Conservation (phyloP, 1,140 invertebrate species). For the Piezodorus guildinii region DNA sequence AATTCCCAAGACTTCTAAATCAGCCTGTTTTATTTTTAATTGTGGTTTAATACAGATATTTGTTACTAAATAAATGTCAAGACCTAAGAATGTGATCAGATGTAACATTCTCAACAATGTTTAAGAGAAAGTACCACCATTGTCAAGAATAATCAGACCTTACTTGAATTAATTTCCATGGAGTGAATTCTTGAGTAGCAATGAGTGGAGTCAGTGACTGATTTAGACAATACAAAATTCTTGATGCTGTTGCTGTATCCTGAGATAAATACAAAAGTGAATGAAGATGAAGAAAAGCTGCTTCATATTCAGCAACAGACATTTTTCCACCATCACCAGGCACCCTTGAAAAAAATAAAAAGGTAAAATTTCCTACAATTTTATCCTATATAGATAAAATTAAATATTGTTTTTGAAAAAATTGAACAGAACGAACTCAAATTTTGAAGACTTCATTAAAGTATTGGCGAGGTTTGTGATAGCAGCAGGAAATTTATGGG, state of each 20-base stretch:
- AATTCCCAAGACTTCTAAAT: no score
- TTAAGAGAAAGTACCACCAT: not conserved
- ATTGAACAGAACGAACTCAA: conserved; percentile 18
- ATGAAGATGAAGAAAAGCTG: conserved; percentile 54
- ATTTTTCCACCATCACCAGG: conserved; percentile 31
- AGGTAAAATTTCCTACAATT: no score
- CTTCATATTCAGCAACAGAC: conserved; percentile 53
- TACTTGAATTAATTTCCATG: conserved; percentile 54
- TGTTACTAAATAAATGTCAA: no score
- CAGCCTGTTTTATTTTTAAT: no score
- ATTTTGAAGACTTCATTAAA: conserved; percentile 32
- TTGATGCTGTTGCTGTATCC: conserved; percentile 44
- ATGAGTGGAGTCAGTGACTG: conserved; percentile 58
- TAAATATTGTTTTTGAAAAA: no score
- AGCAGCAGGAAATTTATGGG: conserved; percentile 70
- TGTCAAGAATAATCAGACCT: not conserved
- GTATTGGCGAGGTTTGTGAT: conserved; percentile 61
- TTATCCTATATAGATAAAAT: no score
- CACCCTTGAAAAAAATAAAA: conserved; percentile 14
- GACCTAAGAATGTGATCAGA: no score
- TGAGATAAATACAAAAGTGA: conserved; percentile 46
- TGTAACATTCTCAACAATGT: no score
- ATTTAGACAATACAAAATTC: conserved; percentile 48
- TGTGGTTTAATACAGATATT: no score
- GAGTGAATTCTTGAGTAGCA: conserved; percentile 62